These are phyloP conservation scores for Aspidoscelis tigris DNA, from an alignment of 2,113 vertebrate genomes.

Conservation along the genomic window DNA sequence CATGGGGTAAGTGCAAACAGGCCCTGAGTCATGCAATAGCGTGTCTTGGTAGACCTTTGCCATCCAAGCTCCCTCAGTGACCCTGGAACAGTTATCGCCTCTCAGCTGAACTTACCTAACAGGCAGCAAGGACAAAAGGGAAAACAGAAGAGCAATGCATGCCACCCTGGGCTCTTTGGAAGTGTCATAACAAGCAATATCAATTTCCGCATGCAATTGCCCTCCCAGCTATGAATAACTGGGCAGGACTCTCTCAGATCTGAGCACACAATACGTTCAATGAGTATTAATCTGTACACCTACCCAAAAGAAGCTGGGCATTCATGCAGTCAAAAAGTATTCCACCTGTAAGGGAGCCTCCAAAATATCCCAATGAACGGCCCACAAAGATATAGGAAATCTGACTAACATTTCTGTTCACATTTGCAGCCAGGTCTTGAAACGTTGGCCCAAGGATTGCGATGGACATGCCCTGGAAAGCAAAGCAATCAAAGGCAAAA, in stretches of 20 bases:
- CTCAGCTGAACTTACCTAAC: too few species aligned
- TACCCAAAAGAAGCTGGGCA: constrained; percentile 87
- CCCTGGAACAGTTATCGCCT: background rate
- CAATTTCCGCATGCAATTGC: background rate
- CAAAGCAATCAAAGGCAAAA: background rate
- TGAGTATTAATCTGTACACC: constrained; percentile 46
- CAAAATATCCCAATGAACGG: constrained; percentile 86
- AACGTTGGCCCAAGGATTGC: constrained; percentile 91
- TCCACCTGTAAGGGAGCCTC: constrained; percentile 88
- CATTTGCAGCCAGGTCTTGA: constrained; percentile 87
- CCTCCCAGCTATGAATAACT: background rate
- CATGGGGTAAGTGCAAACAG: too few species aligned
- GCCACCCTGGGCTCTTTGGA: too few species aligned
- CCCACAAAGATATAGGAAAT: constrained; percentile 92
- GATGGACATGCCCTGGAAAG: constrained; percentile 87
- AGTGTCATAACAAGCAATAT: too few species aligned
- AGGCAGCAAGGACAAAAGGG: too few species aligned
- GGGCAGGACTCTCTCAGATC: background rate
- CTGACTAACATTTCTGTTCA: constrained; percentile 86
- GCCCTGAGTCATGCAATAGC: background rate
- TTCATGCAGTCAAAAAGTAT: constrained; percentile 86
- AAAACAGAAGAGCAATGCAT: too few species aligned
- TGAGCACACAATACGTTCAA: background rate
- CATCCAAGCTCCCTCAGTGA: too few species aligned
- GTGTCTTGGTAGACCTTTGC: too few species aligned